These are phyloP conservation scores for Ctenopoma kingsleyae DNA, from an alignment of 2,797 vertebrate species.

Conservation along the genomic window DNA sequence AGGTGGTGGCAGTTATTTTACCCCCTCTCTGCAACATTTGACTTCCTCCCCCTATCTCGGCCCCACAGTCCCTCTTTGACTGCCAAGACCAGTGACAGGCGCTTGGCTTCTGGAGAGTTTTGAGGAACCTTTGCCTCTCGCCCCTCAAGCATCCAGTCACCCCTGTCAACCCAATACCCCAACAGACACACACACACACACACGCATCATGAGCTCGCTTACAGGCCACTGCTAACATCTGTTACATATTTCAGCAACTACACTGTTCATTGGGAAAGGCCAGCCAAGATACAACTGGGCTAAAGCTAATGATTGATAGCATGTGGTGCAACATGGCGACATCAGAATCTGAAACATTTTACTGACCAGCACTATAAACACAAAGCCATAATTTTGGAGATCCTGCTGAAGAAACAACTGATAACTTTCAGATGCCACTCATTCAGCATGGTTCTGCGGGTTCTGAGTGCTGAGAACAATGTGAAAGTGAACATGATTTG, in stretches of 20 bases:
- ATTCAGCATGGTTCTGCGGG: neutral
- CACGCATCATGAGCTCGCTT: constrained; percentile 37
- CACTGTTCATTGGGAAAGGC: constrained; percentile 11
- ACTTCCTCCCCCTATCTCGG: constrained; percentile 8
- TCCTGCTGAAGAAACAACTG: neutral
- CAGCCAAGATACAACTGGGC: neutral
- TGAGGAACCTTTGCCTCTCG: constrained; percentile 26
- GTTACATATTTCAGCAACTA: constrained; percentile 39
- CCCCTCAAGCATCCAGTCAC: constrained; percentile 21
- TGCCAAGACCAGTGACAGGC: constrained; percentile 34
- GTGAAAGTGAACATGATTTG: neutral
- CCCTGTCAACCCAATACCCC: constrained; percentile 22
- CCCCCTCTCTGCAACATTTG: constrained; percentile 15
- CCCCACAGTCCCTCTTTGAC: neutral
- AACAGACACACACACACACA: constrained; percentile 6
- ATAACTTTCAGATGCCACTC: neutral
- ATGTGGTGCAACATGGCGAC: constrained; percentile 6
- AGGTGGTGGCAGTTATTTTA: constrained; percentile 18
- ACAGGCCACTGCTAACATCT: constrained; percentile 46
- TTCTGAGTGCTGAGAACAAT: neutral
- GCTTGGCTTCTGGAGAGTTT: neutral
- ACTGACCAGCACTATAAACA: neutral
- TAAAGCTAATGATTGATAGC: neutral
- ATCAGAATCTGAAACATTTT: neutral
- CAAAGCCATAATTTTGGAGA: neutral